Evolutionary conservation across 1,140 invertebrate species (phyloP).

Genomic region (Brachionus asplanchnoidis): DNA sequence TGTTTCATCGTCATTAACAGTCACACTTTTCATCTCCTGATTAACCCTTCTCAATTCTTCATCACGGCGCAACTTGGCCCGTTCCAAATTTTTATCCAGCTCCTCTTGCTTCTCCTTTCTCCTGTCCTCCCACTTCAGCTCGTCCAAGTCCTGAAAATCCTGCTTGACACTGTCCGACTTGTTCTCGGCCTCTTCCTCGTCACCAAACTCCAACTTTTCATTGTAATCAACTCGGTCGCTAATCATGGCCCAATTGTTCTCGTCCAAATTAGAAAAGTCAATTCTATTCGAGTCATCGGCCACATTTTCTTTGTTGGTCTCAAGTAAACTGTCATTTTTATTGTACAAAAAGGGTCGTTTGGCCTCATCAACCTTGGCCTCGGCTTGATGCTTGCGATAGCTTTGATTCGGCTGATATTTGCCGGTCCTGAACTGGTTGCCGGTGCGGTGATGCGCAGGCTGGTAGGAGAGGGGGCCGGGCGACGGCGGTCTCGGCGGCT

Average conservation of each 20-base stretch:
- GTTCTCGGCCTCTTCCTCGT: neutral
- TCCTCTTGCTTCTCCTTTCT: neutral
- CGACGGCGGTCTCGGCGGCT: neutral
- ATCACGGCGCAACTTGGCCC: neutral
- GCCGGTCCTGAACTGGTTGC: neutral
- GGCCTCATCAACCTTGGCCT: neutral
- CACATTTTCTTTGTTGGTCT: conserved; percentile 10
- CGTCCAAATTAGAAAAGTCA: neutral
- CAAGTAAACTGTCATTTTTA: neutral
- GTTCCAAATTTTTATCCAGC: neutral
- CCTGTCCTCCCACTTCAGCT: neutral
- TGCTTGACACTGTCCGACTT: neutral
- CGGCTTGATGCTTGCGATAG: neutral
- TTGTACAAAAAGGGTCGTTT: neutral
- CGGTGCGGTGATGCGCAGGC: neutral
- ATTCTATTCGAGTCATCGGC: neutral
- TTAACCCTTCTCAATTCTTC: neutral
- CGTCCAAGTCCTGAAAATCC: too few relatives aligned
- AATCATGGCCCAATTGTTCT: conserved; percentile 17
- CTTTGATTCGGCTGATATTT: neutral
- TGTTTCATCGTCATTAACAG: neutral
- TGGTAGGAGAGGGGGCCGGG: neutral
- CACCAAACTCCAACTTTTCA: neutral
- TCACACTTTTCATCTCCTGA: neutral
- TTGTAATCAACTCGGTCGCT: conserved; percentile 7